Conservation (phyloP, 2,888 invertebrate species). For the Hedychridium roseum region DNA sequence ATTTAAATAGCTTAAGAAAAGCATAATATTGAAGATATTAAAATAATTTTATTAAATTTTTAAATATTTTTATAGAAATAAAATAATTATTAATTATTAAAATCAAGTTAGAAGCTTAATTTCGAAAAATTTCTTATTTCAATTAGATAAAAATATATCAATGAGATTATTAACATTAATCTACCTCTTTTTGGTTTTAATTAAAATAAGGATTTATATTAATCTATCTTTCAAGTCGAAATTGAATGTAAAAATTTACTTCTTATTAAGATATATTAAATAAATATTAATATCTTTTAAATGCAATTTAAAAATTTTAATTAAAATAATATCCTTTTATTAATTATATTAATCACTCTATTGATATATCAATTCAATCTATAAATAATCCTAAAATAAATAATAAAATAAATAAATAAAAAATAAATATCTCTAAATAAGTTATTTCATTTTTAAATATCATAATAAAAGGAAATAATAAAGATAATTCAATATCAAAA, state of each 20-base stretch:
- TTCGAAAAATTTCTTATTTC: constrained; percentile 34
- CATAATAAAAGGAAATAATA: too few species aligned
- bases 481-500: constrained; percentile 73
- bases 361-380: too few species aligned
- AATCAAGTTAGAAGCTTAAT: constrained; percentile 5
- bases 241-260: not conserved
- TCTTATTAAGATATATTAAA: constrained; percentile 8
- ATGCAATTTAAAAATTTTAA: constrained; percentile 10
- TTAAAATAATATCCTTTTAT: constrained; percentile 59
- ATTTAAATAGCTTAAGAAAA: constrained; percentile 5
- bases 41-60: constrained; percentile 19
- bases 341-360: constrained; percentile 61
- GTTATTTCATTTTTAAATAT: constrained; percentile 47
- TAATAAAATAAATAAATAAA: constrained; percentile 7
- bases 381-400: constrained; percentile 60
- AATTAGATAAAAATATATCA: not conserved
- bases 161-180: constrained; percentile 21
- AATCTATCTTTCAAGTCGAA: not conserved
- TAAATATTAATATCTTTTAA: constrained; percentile 13
- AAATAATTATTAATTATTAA: constrained; percentile 11
- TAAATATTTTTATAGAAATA: constrained; percentile 3
- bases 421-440: constrained; percentile 2
- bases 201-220: constrained; percentile 4
- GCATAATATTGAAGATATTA: constrained; percentile 18
- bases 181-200: constrained; percentile 19